phyloP scores from a whole-genome alignment of 1,140 invertebrate species.

The Magallana ariakensis region DNA sequence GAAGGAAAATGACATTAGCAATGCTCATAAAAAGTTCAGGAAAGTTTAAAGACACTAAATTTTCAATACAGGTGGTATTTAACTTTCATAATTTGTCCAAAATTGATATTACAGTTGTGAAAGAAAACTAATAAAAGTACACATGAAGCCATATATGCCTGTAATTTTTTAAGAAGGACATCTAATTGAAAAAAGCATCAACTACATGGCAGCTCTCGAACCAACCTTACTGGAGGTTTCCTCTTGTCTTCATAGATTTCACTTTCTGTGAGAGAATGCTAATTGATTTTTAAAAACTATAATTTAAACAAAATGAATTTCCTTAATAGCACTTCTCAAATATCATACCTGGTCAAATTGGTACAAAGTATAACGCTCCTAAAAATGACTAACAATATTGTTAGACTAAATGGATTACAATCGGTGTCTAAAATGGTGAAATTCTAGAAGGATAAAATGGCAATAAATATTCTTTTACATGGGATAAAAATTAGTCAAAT shows the following conservation, averaged over 20 bases:
- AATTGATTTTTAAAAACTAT: neutral
- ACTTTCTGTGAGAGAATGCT: neutral
- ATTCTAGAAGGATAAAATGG: neutral
- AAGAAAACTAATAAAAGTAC: neutral
- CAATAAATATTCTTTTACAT: neutral
- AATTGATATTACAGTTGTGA: constrained; percentile 4
- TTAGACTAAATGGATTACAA: neutral
- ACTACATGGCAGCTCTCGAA: neutral
- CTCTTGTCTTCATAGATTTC: neutral
- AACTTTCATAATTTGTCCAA: constrained; percentile 34
- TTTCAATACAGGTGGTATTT: constrained; percentile 33
- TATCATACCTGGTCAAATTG: neutral
- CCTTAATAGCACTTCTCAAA: neutral
- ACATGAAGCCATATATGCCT: neutral
- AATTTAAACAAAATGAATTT: constrained; percentile 15
- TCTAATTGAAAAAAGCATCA: no score
- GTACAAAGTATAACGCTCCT: neutral
- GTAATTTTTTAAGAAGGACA: neutral
- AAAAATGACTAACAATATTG: neutral
- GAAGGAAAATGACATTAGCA: constrained; percentile 4
- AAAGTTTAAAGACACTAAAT: constrained; percentile 26
- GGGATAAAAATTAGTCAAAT: neutral
- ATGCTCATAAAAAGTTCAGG: constrained; percentile 23
- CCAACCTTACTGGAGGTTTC: neutral
- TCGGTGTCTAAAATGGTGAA: neutral